Evolutionary conservation across 2,888 invertebrate species (phyloP), one percentile per base, ranked within the genome.

Genomic region (Pyrgus malvae): DNA sequence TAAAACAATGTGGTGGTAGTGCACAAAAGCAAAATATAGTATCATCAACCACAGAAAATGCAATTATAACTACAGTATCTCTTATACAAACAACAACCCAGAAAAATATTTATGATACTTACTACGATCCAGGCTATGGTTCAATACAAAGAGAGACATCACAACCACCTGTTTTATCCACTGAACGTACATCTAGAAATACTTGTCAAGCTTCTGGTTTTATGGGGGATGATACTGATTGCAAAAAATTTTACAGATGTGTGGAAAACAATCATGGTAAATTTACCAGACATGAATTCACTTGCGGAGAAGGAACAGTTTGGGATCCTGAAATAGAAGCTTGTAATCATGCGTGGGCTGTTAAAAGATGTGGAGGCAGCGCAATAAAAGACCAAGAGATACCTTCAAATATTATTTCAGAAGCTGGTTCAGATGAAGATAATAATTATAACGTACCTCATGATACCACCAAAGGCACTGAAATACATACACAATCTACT

Each of bases 191-290:
- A 40, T 64, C 42, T 27, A 17, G 54, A 5, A 61, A 55, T 41
- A 27, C 44, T 38, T 67, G 67, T 54, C 33, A 57, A 49, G 35
- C 33, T 11, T 27, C 42, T 42, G 66, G 94, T 19, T 95, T 93
- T 70, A 91, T 92, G 68, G 91, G 92, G 66, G 78, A 77, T 60
- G 56, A 61, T 56, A 64, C 78, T 12, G 89, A 94, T 63, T 95
- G 94, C 66, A 91, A 87, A 60, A 94, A 93, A 72, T 95, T 94
- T 78, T 93, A 93, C 63, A 88, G 94, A 64, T 95, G 95, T 69
- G 93, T 94, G 0, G 81, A 85, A 58, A 83, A 86, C 61, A 88
- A 87, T 21, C 76, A 77, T 40, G 83, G 84, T 38, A 78, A 80
- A 12, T 91, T 75, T 58, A 90, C 76, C 2, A 90, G 86, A 63